phyloP scores from a whole-genome alignment of 2,888 invertebrate genomes.

The Oscheius sp. region DNA sequence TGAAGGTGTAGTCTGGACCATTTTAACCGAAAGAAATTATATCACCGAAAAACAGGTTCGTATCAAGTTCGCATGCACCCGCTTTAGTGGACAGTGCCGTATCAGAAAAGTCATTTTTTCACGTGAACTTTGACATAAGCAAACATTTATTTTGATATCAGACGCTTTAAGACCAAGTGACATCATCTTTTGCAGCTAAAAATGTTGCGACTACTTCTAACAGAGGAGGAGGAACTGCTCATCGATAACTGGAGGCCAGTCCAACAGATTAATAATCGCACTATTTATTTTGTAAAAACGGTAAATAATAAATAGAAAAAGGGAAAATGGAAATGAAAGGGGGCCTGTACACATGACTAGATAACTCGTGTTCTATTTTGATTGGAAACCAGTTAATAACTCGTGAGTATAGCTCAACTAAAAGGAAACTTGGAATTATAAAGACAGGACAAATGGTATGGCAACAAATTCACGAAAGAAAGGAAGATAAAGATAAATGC shows the following conservation, averaged over 20 bases:
- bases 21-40: slow-evolving; percentile 9
- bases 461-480: slow-evolving; percentile 31
- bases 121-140: neutral
- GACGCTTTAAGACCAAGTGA: too few relatives aligned
- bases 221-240: slow-evolving; percentile 16
- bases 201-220: neutral
- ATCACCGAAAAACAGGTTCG: slow-evolving; percentile 30
- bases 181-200: slow-evolving; percentile 6
- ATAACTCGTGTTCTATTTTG: slow-evolving; percentile 21
- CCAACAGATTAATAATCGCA: slow-evolving; percentile 17
- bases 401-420: slow-evolving; percentile 17
- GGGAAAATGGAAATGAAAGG: neutral
- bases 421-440: neutral
- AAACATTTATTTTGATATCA: too few relatives aligned
- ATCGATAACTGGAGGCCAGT: slow-evolving; percentile 29
- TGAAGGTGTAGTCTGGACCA: slow-evolving; percentile 29
- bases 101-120: neutral
- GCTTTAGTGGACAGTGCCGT: neutral
- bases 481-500: too few relatives aligned
- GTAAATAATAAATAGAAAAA: neutral
- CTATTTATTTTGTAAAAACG: slow-evolving; percentile 27
- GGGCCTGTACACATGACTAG: slow-evolving; percentile 37
- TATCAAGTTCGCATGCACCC: neutral
- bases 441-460: slow-evolving; percentile 8
- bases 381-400: slow-evolving; percentile 19